Conservation (phyloP, 2,888 invertebrate species). For the Meandrusa payeni region DNA sequence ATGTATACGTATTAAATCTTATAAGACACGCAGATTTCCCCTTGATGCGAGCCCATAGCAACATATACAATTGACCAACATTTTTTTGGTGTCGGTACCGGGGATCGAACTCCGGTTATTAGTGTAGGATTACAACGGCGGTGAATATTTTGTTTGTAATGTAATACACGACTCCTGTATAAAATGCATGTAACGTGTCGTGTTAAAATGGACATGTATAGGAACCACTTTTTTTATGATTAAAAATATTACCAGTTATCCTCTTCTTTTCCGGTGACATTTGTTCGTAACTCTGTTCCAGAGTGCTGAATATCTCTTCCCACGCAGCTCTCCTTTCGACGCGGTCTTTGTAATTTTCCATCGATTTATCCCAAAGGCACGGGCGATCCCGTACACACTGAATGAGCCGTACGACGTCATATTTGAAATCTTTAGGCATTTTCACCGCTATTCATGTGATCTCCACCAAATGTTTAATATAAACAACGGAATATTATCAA, state of each 20-base stretch:
- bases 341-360: slow-evolving; percentile 64
- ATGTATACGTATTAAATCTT: too few relatives aligned
- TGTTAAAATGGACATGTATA: slow-evolving; percentile 14
- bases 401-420: slow-evolving; percentile 54
- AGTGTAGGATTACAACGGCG: too few relatives aligned
- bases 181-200: slow-evolving; percentile 21
- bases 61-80: too few relatives aligned
- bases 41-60: too few relatives aligned
- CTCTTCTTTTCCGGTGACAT: slow-evolving; percentile 55
- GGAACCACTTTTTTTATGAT: slow-evolving; percentile 1
- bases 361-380: slow-evolving; percentile 65
- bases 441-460: slow-evolving; percentile 9
- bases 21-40: too few relatives aligned
- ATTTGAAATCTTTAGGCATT: slow-evolving; percentile 61
- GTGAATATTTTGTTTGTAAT: too few relatives aligned
- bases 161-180: too few relatives aligned
- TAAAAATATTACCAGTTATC: slow-evolving; percentile 46
- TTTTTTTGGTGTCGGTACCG: too few relatives aligned
- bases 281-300: slow-evolving; percentile 56
- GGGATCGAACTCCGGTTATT: too few relatives aligned
- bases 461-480: slow-evolving; percentile 7
- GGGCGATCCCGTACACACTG: slow-evolving; percentile 51
- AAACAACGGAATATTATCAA: slow-evolving; percentile 24
- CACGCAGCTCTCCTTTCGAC: slow-evolving; percentile 59
- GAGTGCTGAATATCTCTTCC: slow-evolving; percentile 58